These are phyloP conservation scores for Neoascia interrupta DNA, from an alignment of 2,888 invertebrate genomes.

Conservation along the genomic window DNA sequence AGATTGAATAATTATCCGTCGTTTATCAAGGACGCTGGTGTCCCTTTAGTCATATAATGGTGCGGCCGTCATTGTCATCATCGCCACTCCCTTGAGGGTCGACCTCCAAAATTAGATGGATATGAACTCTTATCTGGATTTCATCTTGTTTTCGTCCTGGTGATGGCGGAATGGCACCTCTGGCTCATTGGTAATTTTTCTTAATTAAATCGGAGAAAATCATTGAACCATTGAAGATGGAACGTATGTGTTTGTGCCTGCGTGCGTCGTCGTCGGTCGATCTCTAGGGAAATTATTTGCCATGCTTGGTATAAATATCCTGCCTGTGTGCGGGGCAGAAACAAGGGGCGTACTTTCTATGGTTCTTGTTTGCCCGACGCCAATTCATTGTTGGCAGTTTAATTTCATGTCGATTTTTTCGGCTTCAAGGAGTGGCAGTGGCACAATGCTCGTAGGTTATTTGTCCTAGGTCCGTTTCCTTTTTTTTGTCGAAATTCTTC, in stretches of 20 bases:
- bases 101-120: not conserved
- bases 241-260: too few species aligned
- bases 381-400: constrained; percentile 9
- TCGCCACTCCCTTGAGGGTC: constrained; percentile 9
- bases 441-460: not conserved
- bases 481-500: not conserved
- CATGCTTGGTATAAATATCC: not conserved
- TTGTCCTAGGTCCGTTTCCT: not conserved
- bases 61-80: not conserved
- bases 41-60: constrained; percentile 3
- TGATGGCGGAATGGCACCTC: constrained; percentile 8
- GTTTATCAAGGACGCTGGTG: not conserved
- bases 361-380: not conserved
- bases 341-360: too few species aligned
- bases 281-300: constrained; percentile 43
- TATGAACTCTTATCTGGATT: not conserved
- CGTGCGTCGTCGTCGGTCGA: too few species aligned
- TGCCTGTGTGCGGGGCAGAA: too few species aligned
- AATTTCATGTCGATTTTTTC: constrained; percentile 7
- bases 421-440: too few species aligned
- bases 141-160: not conserved
- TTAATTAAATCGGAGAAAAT: constrained; percentile 44
- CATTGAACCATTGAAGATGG: constrained; percentile 4
- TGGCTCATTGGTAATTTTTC: constrained; percentile 35
- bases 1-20: constrained; percentile 51